These are phyloP conservation scores for Indri indri DNA, from an alignment of 2,113 vertebrate species.

Conservation along the genomic window DNA sequence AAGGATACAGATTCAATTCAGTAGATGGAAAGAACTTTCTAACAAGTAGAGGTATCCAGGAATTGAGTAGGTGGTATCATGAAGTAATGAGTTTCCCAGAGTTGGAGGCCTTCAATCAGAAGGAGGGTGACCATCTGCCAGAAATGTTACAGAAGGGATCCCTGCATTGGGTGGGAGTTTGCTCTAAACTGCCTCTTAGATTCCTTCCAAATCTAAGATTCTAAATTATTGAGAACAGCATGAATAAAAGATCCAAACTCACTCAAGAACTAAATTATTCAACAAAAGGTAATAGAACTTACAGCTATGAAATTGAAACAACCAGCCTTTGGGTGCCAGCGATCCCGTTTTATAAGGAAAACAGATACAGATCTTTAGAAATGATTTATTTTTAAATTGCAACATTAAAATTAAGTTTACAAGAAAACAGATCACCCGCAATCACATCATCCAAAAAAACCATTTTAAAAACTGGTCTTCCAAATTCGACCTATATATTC, in stretches of 20 bases:
- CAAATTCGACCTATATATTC: background rate
- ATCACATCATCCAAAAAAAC: background rate
- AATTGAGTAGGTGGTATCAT: background rate
- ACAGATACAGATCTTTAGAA: conserved; percentile 4
- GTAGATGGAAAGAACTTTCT: conserved; percentile 2
- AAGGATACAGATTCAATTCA: background rate
- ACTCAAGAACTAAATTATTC: conserved; percentile 71
- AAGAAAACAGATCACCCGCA: background rate
- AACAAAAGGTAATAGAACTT: conserved; percentile 58
- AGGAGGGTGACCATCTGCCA: background rate
- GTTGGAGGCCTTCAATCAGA: conserved; percentile 22
- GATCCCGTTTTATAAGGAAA: conserved; percentile 25
- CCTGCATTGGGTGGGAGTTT: background rate
- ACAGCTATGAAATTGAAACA: background rate
- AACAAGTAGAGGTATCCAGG: conserved; percentile 20
- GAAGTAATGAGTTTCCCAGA: background rate
- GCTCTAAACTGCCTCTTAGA: conserved; percentile 34
- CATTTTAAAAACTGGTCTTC: background rate
- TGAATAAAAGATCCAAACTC: conserved; percentile 72
- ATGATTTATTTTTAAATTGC: conserved; percentile 28
- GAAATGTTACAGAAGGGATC: background rate
- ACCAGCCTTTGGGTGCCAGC: background rate
- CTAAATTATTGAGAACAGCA: conserved; percentile 69
- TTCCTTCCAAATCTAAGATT: conserved; percentile 52
- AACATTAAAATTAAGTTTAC: conserved; percentile 49